These are phyloP conservation scores for Gonioctena quinquepunctata DNA, from an alignment of 1,140 invertebrate species.

Conservation along the genomic window DNA sequence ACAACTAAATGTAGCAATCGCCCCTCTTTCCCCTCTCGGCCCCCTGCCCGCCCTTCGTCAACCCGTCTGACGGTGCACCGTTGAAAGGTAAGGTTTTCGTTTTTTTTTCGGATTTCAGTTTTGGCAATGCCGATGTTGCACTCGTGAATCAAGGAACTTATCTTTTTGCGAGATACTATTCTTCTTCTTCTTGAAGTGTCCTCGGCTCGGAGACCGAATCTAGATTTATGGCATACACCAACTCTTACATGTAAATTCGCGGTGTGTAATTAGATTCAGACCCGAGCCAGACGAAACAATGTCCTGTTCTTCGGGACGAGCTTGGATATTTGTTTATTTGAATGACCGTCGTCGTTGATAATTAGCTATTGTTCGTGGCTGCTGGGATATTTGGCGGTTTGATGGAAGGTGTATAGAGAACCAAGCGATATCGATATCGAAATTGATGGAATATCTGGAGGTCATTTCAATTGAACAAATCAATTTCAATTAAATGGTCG, in stretches of 20 bases:
- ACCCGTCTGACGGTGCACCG: conserved; percentile 8
- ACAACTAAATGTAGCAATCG: conserved; percentile 40
- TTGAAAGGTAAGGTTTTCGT: conserved; percentile 13
- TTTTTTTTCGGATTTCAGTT: conserved; percentile 19
- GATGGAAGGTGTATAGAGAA: too few relatives aligned
- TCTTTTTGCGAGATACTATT: conserved; percentile 39
- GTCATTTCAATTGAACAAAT: too few relatives aligned
- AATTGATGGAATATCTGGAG: too few relatives aligned
- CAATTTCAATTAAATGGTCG: too few relatives aligned
- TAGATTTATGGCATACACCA: conserved; percentile 37
- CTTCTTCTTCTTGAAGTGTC: conserved; percentile 39
- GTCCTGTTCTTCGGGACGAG: background rate
- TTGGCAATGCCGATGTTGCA: conserved; percentile 32
- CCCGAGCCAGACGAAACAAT: background rate
- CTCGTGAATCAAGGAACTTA: conserved; percentile 40
- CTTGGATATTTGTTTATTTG: background rate
- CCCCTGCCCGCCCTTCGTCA: conserved; percentile 15
- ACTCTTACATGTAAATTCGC: conserved; percentile 40
- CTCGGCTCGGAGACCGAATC: conserved; percentile 21
- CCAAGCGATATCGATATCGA: too few relatives aligned
- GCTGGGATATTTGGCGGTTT: too few relatives aligned
- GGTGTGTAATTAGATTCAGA: background rate
- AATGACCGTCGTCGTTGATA: background rate
- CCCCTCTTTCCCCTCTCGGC: background rate
- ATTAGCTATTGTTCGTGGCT: background rate